These are phyloP conservation scores for Saccostrea glomerata DNA, from an alignment of 1,140 invertebrate species.

Conservation along the genomic window DNA sequence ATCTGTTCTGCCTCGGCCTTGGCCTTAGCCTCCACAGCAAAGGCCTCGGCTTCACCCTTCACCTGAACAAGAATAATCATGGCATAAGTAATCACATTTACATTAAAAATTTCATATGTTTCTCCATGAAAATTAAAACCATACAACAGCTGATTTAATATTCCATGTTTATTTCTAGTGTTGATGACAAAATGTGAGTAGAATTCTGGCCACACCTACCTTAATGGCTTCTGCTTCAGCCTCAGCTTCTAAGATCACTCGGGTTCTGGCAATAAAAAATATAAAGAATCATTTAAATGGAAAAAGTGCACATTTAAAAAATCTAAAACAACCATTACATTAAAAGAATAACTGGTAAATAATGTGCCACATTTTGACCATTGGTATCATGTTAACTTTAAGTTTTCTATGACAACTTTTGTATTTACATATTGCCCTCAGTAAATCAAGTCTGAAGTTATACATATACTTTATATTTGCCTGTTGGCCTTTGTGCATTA, in stretches of 20 bases:
- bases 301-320: neutral
- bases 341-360: no score
- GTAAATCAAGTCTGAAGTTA: no score
- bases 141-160: no score
- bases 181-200: neutral
- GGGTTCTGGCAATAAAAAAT: constrained; percentile 80
- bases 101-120: no score
- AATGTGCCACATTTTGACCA: no score
- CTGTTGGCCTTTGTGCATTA: constrained; percentile 86
- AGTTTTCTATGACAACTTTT: no score
- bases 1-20: constrained; percentile 97
- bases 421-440: no score
- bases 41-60: constrained; percentile 94
- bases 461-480: constrained; percentile 43
- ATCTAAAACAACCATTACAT: neutral
- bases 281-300: neutral
- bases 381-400: no score
- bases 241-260: constrained; percentile 93
- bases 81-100: no score
- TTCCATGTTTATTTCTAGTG: no score
- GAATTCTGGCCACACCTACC: constrained; percentile 76
- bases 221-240: constrained; percentile 94
- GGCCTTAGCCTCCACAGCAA: constrained; percentile 94
- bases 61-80: constrained; percentile 68
- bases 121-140: no score